Base-by-base conservation (phyloP, 2,888 invertebrate genomes). In the Limenitis arthemis region DNA sequence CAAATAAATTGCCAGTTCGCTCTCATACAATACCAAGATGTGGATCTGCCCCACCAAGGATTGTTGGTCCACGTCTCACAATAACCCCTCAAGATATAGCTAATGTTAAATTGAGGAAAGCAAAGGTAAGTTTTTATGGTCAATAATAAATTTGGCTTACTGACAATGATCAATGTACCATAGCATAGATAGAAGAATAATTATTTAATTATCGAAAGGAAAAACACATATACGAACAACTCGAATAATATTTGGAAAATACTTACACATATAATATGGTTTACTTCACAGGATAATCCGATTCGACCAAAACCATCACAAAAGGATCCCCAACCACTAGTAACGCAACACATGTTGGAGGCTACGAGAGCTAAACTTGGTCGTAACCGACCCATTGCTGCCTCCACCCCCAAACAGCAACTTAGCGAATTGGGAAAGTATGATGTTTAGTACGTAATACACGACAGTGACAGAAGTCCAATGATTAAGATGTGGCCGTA, bases 61-160 rank as follows among this genome's bases (percentile, higher is more conserved):
- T 76, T 34, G 59, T 68, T 1, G 76, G 68, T 7, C 84, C 81
- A 0, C 66, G 84, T 31, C 67, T 83, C 8, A 70, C 84, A 1
- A 86, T 86, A 56, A 86, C 85, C 5, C 85, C 86, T 5, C 75
- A 85, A 51, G 85, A 86, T 51, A 85, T 86, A 5, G 85, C 85
- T 6, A 85, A 83, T 58, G 85, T 86, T 11, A 86, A 85, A 57
- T 63, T 86, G 47, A 74, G 84, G 54, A 86, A 83, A 65, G 68
- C 84, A 12, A 83, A 77, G 79, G 85, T 83, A 61, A 20, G 20
- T 20, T 20, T 20, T 20, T 20, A 55, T 7, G 33, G 38, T 39
- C 20, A 30, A 9, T 11, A 7, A n/a, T 11, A 11, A 9, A 9
- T 3, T 11, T 37, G 0, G 36, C 6, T 36, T 36, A 6, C 9